A percentile compares a stretch with the other conserved stretches of the same genome.
Evolutionary conservation across 1,140 invertebrate genomes (phyloP).

Genomic region (Brachionus asplanchnoidis): DNA sequence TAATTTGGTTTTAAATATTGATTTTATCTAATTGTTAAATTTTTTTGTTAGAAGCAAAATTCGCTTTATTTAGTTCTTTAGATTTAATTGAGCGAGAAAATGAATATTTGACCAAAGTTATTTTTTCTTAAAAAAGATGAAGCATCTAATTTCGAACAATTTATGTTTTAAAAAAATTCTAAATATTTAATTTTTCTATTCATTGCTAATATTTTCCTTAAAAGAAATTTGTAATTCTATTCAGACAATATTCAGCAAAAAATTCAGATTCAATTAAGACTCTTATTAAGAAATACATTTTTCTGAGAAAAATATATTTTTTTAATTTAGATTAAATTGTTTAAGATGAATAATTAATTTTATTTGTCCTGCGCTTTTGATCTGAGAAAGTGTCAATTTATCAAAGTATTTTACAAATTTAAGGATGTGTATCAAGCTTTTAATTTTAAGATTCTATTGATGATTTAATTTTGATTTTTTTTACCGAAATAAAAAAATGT

Average conservation of each 20-base stretch:
- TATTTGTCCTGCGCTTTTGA: neutral
- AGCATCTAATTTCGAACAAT: neutral
- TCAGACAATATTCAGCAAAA: neutral
- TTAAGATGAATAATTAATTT: neutral
- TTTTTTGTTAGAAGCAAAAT: neutral
- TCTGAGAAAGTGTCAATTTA: neutral
- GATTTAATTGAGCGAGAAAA: neutral
- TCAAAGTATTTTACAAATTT: too few relatives aligned
- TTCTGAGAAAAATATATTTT: neutral
- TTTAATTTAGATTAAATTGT: neutral
- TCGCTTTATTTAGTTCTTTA: neutral
- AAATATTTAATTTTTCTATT: neutral
- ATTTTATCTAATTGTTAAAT: neutral
- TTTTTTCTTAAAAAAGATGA: neutral
- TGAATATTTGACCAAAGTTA: neutral
- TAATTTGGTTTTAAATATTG: neutral
- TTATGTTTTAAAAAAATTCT: neutral
- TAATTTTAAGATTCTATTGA: too few relatives aligned
- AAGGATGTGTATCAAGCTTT: too few relatives aligned
- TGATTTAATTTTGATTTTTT: too few relatives aligned
- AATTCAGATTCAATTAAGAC: neutral
- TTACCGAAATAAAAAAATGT: too few relatives aligned
- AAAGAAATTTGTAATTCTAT: too few relatives aligned
- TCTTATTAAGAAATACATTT: too few relatives aligned
- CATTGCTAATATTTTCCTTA: neutral